Percentiles rank a stretch among this genome's conserved stretches.
Evolutionary conservation across 2,888 invertebrate species (phyloP).

Genomic region (Rhogogaster chlorosoma): DNA sequence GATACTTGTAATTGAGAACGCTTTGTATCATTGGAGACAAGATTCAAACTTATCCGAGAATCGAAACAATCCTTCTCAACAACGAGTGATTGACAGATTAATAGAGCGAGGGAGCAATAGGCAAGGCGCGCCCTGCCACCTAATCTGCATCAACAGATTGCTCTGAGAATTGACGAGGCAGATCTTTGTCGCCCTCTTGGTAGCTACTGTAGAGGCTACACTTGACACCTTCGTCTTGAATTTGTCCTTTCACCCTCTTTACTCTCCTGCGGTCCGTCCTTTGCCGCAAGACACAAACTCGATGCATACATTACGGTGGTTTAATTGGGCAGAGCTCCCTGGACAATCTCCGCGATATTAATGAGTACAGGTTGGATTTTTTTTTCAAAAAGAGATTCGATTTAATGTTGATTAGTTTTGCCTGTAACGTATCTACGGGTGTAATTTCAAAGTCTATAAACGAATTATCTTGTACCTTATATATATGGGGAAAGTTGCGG

Average conservation of each 20-base stretch:
- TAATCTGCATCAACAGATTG: slow-evolving; percentile 78
- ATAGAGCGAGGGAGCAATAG: slow-evolving; percentile 17
- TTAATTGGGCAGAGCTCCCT: slow-evolving; percentile 71
- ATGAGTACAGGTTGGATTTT: slow-evolving; percentile 41
- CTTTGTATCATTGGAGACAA: neutral
- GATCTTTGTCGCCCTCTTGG: slow-evolving; percentile 63
- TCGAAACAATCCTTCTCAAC: neutral
- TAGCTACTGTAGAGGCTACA: slow-evolving; percentile 57
- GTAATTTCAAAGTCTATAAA: slow-evolving; percentile 4
- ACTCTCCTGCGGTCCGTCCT: slow-evolving; percentile 56
- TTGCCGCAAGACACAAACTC: slow-evolving; percentile 72
- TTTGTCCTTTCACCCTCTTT: slow-evolving; percentile 61
- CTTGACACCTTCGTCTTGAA: slow-evolving; percentile 68
- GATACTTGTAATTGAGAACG: no score
- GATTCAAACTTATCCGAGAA: neutral
- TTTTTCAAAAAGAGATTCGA: slow-evolving; percentile 1
- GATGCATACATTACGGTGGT: slow-evolving; percentile 76
- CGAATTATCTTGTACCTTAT: neutral
- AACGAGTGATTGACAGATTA: slow-evolving; percentile 9
- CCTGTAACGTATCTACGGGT: neutral
- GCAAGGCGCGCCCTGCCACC: slow-evolving; percentile 53
- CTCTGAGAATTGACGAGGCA: slow-evolving; percentile 77
- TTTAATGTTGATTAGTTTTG: slow-evolving; percentile 39
- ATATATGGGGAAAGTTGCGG: neutral
- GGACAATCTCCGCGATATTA: slow-evolving; percentile 59